A percentile compares a stretch with the other conserved stretches of the same genome.
These are phyloP conservation scores for Phymastichus coffea DNA, from an alignment of 1,140 invertebrate species.

Conservation along the genomic window DNA sequence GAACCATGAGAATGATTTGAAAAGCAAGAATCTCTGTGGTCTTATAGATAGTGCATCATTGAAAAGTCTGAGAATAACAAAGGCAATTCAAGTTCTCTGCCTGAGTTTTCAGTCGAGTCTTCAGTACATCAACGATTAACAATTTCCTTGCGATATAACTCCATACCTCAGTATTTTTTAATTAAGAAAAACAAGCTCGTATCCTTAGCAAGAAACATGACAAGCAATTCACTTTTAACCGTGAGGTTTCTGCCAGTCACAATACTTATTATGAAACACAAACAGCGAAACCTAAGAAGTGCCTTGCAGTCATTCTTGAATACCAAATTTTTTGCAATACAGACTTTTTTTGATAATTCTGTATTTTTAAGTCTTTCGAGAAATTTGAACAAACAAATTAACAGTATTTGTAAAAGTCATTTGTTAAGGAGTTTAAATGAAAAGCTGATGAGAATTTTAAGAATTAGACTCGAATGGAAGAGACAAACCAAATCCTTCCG, in stretches of 20 bases:
- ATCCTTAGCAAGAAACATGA: slow-evolving; percentile 26
- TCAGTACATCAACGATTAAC: slow-evolving; percentile 20
- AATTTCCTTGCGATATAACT: slow-evolving; percentile 18
- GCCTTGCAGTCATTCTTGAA: slow-evolving; percentile 38
- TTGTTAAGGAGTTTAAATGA: too few species aligned
- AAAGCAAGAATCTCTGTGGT: slow-evolving; percentile 12
- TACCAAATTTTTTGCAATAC: background rate
- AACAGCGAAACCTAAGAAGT: slow-evolving; percentile 35
- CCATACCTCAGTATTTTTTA: slow-evolving; percentile 25
- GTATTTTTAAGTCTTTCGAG: too few species aligned
- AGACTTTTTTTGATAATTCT: background rate
- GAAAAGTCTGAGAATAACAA: slow-evolving; percentile 6
- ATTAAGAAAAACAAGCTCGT: background rate
- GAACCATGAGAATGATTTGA: slow-evolving; percentile 8
- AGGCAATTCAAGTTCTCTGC: background rate
- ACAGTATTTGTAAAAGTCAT: slow-evolving; percentile 1
- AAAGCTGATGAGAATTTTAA: too few species aligned
- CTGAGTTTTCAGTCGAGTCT: background rate
- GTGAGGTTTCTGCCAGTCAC: slow-evolving; percentile 3
- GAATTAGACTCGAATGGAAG: slow-evolving; percentile 12
- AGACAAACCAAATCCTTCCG: slow-evolving; percentile 18
- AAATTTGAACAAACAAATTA: background rate
- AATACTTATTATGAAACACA: background rate
- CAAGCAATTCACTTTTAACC: slow-evolving; percentile 21
- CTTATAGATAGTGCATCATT: slow-evolving; percentile 6